Evolutionary conservation across 2,113 vertebrate species (phyloP), one percentile per base, ranked within the genome.

Genomic region (Anguilla japonica): DNA sequence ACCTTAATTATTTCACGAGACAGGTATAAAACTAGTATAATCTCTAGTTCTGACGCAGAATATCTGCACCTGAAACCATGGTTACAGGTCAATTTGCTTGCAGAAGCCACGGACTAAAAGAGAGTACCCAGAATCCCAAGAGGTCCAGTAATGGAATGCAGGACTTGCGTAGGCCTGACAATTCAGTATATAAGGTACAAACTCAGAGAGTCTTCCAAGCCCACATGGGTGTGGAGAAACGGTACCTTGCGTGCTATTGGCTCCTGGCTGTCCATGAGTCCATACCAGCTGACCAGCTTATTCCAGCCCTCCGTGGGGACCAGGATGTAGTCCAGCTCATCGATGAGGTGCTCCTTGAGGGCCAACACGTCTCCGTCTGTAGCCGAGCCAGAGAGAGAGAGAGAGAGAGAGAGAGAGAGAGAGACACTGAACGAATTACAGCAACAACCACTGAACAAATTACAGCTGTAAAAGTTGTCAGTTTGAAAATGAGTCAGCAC

Each of bases 291-390:
- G 92, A 99, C 96, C 63, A 99, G 95, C 92, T 98, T 98, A 93
- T 98, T 99, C 98, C 98, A 99, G 91, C 98, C 98, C 89, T 99
- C 98, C 29, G 98, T 99, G 50, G 98, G 98, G 88, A 99, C 96
- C 88, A 99, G 94, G 92, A 99, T 99, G 91, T 99, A 99, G 94
- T 99, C 98, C 89, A 99, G 94, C 93, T 99, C 98, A 93, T 99
- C 98, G 80, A 99, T 99, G 92, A 99, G 98, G 94, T 99, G 98
- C 57, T 99, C 98, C 91, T 98, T 99, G 92, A 99, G 98, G 88
- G 96, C 97, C 90, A 97, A 96, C 83, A 97, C 97, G 84, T 99
- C 98, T 57, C 96, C 97, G 94, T 99, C 98, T 99, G 82, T 0
- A 92, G 4, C 91, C 56, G 13, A 8, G 1, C 71, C 26, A 75